Evolutionary conservation across 2,113 vertebrate species (phyloP).

Genomic region (Leptosomus discolor): DNA sequence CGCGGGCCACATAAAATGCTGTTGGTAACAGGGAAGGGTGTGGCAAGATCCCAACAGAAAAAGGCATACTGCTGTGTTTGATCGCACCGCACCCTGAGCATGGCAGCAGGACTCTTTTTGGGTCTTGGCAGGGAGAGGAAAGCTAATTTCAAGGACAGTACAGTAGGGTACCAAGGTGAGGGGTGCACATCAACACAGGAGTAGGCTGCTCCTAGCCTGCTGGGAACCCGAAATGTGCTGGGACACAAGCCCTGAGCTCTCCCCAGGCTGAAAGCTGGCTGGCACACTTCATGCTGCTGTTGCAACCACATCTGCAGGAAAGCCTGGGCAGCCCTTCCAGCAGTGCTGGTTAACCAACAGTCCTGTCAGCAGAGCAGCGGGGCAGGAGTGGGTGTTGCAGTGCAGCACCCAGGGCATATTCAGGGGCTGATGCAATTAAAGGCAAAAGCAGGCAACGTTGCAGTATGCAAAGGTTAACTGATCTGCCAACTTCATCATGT

Average conservation of each 20-base stretch:
- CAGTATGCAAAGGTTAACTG: background rate
- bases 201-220: background rate
- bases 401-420: background rate
- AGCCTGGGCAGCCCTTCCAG: background rate
- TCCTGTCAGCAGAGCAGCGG: rapidly evolving
- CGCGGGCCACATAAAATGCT: rapidly evolving
- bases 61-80: background rate
- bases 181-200: no score
- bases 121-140: background rate
- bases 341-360: background rate
- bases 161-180: background rate
- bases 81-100: background rate
- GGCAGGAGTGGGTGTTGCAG: rapidly evolving
- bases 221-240: background rate
- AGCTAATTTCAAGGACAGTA: background rate
- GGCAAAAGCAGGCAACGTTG: background rate
- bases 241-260: background rate
- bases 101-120: background rate
- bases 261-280: background rate
- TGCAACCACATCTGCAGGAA: background rate
- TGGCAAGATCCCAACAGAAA: no score
- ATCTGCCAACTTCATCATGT: background rate
- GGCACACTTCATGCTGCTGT: background rate
- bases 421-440: background rate
- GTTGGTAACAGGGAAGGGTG: background rate